A percentile compares a stretch with the other conserved stretches of the same genome.
phyloP scores from a whole-genome alignment of 2,888 invertebrate species.

The Drosophila anceps region DNA sequence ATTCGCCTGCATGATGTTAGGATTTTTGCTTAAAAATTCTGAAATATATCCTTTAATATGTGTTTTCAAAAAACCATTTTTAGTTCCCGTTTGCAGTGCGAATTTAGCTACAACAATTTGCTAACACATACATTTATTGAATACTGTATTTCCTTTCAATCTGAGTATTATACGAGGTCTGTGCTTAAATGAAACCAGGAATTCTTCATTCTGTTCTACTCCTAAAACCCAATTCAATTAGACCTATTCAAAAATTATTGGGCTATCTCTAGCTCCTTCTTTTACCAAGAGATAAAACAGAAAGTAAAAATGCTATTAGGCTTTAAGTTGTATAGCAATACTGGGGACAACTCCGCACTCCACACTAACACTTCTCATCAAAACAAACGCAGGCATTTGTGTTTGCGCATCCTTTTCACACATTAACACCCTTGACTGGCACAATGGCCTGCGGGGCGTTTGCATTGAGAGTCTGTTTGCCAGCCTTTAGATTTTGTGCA shows the following conservation, averaged over 20 bases:
- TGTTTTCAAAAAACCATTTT: too few relatives aligned
- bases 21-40: too few relatives aligned
- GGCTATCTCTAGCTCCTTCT: not conserved
- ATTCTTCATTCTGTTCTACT: too few relatives aligned
- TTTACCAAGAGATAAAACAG: not conserved
- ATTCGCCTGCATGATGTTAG: too few relatives aligned
- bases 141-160: too few relatives aligned
- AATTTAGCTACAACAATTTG: too few relatives aligned
- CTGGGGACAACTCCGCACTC: conserved; percentile 23
- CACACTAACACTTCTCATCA: conserved; percentile 56
- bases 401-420: conserved; percentile 55
- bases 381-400: conserved; percentile 51
- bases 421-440: conserved; percentile 37
- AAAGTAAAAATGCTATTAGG: not conserved
- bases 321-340: not conserved
- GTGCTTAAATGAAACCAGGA: too few relatives aligned
- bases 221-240: too few relatives aligned
- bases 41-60: too few relatives aligned
- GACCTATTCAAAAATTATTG: not conserved
- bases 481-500: conserved; percentile 25
- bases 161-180: too few relatives aligned
- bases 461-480: conserved; percentile 32
- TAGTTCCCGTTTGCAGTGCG: too few relatives aligned
- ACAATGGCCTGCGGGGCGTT: conserved; percentile 43
- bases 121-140: too few relatives aligned